Base-by-base conservation (phyloP, 2,888 invertebrate species). In the Meiosimyza platycephala region DNA sequence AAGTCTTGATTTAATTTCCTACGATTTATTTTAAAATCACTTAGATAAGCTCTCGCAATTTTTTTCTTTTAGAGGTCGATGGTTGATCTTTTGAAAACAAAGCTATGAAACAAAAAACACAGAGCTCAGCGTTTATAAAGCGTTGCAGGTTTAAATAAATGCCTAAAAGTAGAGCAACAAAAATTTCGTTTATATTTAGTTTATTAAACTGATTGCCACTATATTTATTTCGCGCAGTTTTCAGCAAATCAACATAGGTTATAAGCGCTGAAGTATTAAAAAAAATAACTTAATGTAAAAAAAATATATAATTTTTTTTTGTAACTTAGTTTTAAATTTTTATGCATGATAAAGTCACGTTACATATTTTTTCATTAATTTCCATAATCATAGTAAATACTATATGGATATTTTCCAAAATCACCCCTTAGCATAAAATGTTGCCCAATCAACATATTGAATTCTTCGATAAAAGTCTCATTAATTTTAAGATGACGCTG, bases 381-480 rank as follows among this genome's bases (percentile, higher is more conserved):
- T 22, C 22, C 16, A 57, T 57, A 40, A 15, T 63, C 16, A 13
- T 47, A 63, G 16, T 33, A 12, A 63, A 18, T 60, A 28, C 16
- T 47, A 59, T 72, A 18, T 47, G 52, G 50, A 67, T 60, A 62
- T n/a, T 54, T 67, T 2, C 50, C 15, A 18, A 52, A 62, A 47
- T 62, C 62, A 33, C 13, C 71, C 1, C 66, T 60, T 1, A 84
- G 60, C 59, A 77, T 78, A 22, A 84, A 85, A 74, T 84, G 79
- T 50, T 78, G 75, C n/a, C 84, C 84, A 70, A 84, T 77, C 57
- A 84, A 73, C 71, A 84, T 74, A 73, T 84, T 78, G 66, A 84
- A 84, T 71, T 84, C 84, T 55, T 82, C 79, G 52, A 79, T 75
- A 12, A 84, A 67, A 1, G 85, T 81, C n/a, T 78, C 76, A 75